Conservation (phyloP, 2,113 vertebrate species). For the Enhydra lutris region DNA sequence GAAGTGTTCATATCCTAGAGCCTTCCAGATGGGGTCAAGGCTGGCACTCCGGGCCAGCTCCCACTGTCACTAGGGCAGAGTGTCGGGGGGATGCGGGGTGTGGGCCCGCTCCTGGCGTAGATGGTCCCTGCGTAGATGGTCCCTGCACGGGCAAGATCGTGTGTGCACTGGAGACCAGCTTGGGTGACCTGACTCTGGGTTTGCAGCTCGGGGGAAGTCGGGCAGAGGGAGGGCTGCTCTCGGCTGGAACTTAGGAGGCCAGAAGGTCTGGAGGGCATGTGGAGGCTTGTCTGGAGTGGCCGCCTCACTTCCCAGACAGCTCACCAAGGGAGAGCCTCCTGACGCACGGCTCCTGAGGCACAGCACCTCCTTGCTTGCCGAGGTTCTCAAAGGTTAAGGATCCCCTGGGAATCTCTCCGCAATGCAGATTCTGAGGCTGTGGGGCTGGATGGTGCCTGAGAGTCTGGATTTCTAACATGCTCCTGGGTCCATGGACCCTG, state of each 20-base stretch:
- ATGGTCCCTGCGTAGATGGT: background rate
- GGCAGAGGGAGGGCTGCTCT: background rate
- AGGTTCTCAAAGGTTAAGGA: background rate
- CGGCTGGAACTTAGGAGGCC: background rate
- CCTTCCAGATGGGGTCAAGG: background rate
- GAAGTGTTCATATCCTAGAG: background rate
- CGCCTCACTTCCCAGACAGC: background rate
- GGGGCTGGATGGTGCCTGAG: background rate
- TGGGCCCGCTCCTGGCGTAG: background rate
- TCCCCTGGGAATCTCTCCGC: background rate
- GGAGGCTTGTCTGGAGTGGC: background rate
- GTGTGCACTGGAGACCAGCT: rapidly evolving
- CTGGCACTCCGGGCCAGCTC: background rate
- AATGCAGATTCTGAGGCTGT: background rate
- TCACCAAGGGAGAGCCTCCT: background rate
- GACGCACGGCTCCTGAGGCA: background rate
- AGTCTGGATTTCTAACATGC: background rate
- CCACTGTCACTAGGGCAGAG: background rate
- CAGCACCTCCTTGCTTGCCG: background rate
- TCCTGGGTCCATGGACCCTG: rapidly evolving
- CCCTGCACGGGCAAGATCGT: background rate
- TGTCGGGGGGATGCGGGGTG: rapidly evolving
- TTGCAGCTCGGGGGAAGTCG: background rate
- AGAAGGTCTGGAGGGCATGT: background rate
- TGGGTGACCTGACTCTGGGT: background rate